Conservation (phyloP, 2,888 invertebrate species). For the Endotricha flammealis region DNA sequence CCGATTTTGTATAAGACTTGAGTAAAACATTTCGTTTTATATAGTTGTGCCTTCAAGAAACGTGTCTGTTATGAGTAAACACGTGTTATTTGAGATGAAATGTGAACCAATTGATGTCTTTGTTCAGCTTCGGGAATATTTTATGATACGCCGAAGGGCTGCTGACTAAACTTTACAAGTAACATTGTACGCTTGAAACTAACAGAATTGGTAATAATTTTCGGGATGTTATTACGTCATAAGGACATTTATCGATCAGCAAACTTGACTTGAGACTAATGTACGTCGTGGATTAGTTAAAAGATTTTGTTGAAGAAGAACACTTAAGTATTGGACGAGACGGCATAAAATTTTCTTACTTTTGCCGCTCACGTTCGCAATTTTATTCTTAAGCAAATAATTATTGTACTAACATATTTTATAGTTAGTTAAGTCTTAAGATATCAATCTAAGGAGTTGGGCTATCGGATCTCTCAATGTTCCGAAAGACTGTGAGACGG, state of each 20-base stretch:
- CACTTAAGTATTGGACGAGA: too few species aligned
- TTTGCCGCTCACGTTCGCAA: too few species aligned
- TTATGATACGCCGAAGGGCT: constrained; percentile 57
- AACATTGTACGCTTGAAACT: constrained; percentile 47
- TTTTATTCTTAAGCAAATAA: too few species aligned
- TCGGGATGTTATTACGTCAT: neutral
- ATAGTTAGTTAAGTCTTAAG: too few species aligned
- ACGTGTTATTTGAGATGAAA: constrained; percentile 71
- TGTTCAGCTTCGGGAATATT: constrained; percentile 57
- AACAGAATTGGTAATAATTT: constrained; percentile 6
- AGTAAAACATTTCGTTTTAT: constrained; percentile 32
- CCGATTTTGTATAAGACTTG: constrained; percentile 35
- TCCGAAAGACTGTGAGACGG: too few species aligned
- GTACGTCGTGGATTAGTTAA: too few species aligned
- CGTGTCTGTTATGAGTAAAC: constrained; percentile 49
- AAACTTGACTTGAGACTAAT: neutral
- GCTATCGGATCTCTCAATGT: too few species aligned
- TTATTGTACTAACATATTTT: too few species aligned
- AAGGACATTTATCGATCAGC: neutral
- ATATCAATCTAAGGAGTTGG: too few species aligned
- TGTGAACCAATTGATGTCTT: constrained; percentile 74
- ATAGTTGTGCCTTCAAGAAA: constrained; percentile 32
- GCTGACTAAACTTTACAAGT: constrained; percentile 50
- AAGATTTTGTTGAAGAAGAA: too few species aligned
- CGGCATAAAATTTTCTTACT: too few species aligned